Evolutionary conservation across 2,888 invertebrate species (phyloP), one percentile per base, ranked within the genome.

Genomic region (Tribolium freemani): DNA sequence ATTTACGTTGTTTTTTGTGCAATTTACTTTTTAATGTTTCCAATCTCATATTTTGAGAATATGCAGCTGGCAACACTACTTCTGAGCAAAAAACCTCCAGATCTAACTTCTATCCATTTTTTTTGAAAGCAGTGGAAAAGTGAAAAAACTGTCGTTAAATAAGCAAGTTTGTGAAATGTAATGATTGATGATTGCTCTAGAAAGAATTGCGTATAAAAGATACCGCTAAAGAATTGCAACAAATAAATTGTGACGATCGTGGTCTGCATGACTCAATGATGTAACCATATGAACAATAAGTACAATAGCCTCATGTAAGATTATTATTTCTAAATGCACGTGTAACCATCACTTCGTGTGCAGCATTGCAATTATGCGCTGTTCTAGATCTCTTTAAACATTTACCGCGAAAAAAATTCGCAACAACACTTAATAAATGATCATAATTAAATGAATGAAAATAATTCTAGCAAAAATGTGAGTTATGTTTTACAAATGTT

Each of bases 251-350:
- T 68, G 48, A 68, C 57, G 58, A 68, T 50, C 56, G 20, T 50
- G 38, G 44, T 46, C 11, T 10, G 31, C 20, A 48, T 51, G 69
- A 50, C 46, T 57, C 58, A 53, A 20, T 58, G 69, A 69, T 69
- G 60, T 61, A 45, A 60, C 56, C 11, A 38, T 60, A 21, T 69
- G 56, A 58, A 44, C 48, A 73, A 72, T 67, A 69, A 51, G 68
- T 63, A 60, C 71, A 67, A 69, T 73, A 68, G 64, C 68, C 73
- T 67, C 73, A 53, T 60, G 38, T 64, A 69, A 73, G 75, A 72
- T 75, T 76, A 73, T 75, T 75, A 69, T 73, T 76, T 72, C 60
- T 74, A 67, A 76, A 76, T 69, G 61, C 11, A 16, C 30, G 38
- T 38, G 38, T 56, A 26, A 26, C 53, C 26, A 53, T 53, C 31